phyloP scores from a whole-genome alignment of 2,797 vertebrate genomes.

The Carapus acus region DNA sequence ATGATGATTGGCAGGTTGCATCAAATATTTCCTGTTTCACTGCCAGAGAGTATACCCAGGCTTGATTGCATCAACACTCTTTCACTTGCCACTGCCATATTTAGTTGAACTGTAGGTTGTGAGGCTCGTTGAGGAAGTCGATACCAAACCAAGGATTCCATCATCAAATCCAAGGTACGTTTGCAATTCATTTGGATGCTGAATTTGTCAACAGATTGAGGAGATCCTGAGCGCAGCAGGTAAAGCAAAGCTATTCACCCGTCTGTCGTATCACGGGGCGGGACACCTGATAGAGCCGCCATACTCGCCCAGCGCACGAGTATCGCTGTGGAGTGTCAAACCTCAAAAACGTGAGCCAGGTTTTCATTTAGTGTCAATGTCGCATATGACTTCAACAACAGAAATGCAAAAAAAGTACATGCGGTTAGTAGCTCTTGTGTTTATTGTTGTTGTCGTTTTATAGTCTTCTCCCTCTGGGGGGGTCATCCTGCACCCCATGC shows the following conservation, averaged over 20 bases:
- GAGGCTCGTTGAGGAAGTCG: too few relatives aligned
- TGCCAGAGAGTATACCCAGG: too few relatives aligned
- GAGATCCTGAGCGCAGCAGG: slow-evolving; percentile 43
- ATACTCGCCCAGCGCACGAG: slow-evolving; percentile 59
- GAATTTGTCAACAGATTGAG: slow-evolving; percentile 49
- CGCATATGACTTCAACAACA: background rate
- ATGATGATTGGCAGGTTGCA: too few relatives aligned
- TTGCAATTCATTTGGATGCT: background rate
- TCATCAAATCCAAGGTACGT: background rate
- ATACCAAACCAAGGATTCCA: too few relatives aligned
- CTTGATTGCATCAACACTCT: too few relatives aligned
- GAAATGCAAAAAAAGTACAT: background rate
- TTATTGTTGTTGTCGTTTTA: background rate
- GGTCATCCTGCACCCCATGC: slow-evolving; percentile 73
- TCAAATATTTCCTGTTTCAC: too few relatives aligned
- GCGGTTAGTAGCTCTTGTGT: background rate
- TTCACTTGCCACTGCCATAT: too few relatives aligned
- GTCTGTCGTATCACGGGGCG: slow-evolving; percentile 72
- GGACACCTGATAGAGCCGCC: slow-evolving; percentile 81
- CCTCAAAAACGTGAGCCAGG: slow-evolving; percentile 54
- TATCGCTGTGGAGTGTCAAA: slow-evolving; percentile 49
- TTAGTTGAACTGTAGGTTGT: too few relatives aligned
- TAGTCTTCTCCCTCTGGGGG: slow-evolving; percentile 69
- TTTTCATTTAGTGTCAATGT: background rate
- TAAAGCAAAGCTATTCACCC: slow-evolving; percentile 63